A percentile compares a stretch with the other conserved stretches of the same genome.
phyloP scores from a whole-genome alignment of 1,140 invertebrate genomes.

The Drosophila serrata region DNA sequence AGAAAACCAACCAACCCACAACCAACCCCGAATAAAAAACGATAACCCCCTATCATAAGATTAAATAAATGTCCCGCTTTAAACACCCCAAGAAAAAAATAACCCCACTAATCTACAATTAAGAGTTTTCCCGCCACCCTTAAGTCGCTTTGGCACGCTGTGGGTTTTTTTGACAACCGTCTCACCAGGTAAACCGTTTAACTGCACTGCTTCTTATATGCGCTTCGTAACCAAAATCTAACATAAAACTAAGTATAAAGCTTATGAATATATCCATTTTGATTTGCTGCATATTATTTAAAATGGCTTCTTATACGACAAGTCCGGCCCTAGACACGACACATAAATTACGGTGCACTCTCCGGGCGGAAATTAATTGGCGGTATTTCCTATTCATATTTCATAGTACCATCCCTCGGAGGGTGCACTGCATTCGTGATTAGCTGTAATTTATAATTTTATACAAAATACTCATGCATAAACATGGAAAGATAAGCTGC shows the following conservation, averaged over 20 bases:
- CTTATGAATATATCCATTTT: constrained; percentile 40
- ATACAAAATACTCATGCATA: constrained; percentile 51
- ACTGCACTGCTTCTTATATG: constrained; percentile 84
- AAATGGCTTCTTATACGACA: constrained; percentile 39
- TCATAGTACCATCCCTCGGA: constrained; percentile 15
- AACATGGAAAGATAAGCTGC: constrained; percentile 66
- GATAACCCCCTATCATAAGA: constrained; percentile 18
- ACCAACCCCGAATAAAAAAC: constrained; percentile 24
- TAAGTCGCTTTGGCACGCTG: constrained; percentile 87
- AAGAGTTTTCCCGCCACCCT: constrained; percentile 67
- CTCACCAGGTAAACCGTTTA: constrained; percentile 85
- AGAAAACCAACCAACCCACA: constrained; percentile 31
- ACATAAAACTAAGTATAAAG: constrained; percentile 23
- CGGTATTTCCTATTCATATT: not conserved
- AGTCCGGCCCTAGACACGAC: constrained; percentile 19
- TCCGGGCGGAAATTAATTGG: constrained; percentile 19
- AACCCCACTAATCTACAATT: constrained; percentile 45
- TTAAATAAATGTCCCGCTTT: constrained; percentile 49
- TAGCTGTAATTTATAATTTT: constrained; percentile 63
- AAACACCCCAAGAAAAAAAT: constrained; percentile 45
- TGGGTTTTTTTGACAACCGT: constrained; percentile 86
- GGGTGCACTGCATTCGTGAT: constrained; percentile 48
- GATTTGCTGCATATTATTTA: constrained; percentile 45
- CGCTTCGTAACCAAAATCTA: constrained; percentile 72
- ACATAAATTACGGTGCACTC: constrained; percentile 28